Evolutionary conservation across 1,140 invertebrate species (phyloP), one percentile per base, ranked within the genome.

Genomic region (Armadillidium nasatum): DNA sequence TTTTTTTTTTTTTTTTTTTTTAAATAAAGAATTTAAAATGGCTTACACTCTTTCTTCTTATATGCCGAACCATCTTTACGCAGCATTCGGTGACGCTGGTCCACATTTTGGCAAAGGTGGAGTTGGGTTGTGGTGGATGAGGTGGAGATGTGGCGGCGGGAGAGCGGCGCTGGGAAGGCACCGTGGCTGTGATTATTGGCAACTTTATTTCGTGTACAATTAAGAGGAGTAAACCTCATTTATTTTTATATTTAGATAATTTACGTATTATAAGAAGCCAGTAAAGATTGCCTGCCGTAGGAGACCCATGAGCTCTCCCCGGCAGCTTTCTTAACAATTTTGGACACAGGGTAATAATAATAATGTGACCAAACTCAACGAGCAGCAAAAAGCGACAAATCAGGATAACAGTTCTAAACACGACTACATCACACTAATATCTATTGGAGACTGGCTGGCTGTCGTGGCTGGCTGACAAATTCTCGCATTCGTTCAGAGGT

Each of bases 51-150:
- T 60, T 60, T 60, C 50, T 60, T 60, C 50, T 60, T 13, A 60
- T 60, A 15, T 60, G 50, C 1, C 7, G 50, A 60, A 60, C 50
- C 11, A 60, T 60, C 50, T 60, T 60, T 13, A 60, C 19, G 50
- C 50, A 60, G 50, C 50, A 60, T 1, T 60, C 50, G 19, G 11
- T 60, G 50, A 60, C 50, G 50, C 50, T 60, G 50, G 50, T 60
- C 50, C 50, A 60, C 50, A 60, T 60, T 60, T 60, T 60, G 50
- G 50, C 50, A 60, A 60, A 60, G 50, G 50, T 60, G 50, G 50
- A 60, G 50, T 60, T 60, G 50, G 50, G 50, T 19, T 60, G 50
- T 19, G 50, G 50, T 60, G 50, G 50, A 60, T 13, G 50, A 60
- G 50, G 50, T 60, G 50, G 50, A 13, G 50, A 60, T 60, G 50